Conservation (phyloP, 2,113 vertebrate genomes). For the Panthera leo region DNA sequence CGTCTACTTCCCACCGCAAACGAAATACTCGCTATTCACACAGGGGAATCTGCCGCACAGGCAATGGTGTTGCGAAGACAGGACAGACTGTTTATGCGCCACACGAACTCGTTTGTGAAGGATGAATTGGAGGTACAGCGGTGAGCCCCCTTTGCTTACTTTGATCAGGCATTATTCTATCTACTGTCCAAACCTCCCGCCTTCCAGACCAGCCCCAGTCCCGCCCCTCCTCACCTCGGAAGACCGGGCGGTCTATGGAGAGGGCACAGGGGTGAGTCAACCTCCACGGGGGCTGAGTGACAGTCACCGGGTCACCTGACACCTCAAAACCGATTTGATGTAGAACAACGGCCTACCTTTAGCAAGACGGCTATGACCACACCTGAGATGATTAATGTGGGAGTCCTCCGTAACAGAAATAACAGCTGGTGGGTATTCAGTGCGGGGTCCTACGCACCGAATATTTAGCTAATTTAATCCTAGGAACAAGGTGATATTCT, state of each 20-base stretch:
- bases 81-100: rapidly evolving
- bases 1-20: not conserved
- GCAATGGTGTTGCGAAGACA: not conserved
- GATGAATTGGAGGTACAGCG: too few species aligned
- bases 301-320: not conserved
- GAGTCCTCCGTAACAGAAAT: rapidly evolving
- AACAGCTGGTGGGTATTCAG: not conserved
- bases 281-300: rapidly evolving
- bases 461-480: not conserved
- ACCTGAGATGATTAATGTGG: rapidly evolving
- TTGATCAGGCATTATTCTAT: rapidly evolving
- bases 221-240: not conserved
- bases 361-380: not conserved
- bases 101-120: not conserved
- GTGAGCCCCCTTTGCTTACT: rapidly evolving
- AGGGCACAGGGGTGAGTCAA: rapidly evolving
- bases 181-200: rapidly evolving
- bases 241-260: rapidly evolving
- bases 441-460: rapidly evolving
- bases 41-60: rapidly evolving
- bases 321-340: not conserved
- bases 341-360: not conserved
- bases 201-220: not conserved
- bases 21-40: rapidly evolving
- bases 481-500: not conserved